These are phyloP conservation scores for Pomatostomus ruficeps DNA, from an alignment of 2,113 vertebrate genomes.

Conservation along the genomic window DNA sequence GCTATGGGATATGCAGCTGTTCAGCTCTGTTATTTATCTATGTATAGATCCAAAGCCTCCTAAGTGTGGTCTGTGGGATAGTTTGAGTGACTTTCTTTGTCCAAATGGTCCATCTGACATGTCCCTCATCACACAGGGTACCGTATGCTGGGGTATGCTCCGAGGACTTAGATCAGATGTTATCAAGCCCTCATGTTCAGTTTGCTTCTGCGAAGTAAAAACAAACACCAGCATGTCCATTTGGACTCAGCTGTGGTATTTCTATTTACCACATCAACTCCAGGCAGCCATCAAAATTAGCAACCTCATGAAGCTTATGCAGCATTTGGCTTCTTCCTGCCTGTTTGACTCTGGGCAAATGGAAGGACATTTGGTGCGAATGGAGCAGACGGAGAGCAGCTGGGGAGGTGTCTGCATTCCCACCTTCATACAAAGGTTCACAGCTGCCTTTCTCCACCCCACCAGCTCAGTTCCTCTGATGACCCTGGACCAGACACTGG, in stretches of 20 bases:
- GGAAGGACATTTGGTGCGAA: slow-evolving; percentile 30
- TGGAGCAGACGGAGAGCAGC: slow-evolving; percentile 43
- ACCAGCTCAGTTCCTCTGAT: neutral
- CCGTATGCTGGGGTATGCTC: neutral
- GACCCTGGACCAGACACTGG: neutral
- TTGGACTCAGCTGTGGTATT: slow-evolving; percentile 50
- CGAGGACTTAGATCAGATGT: neutral
- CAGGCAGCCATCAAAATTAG: slow-evolving; percentile 48
- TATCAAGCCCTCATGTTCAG: neutral
- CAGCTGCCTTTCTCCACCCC: neutral
- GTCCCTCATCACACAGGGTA: neutral
- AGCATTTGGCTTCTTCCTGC: slow-evolving; percentile 67
- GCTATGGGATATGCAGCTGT: neutral
- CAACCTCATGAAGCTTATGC: slow-evolving; percentile 46
- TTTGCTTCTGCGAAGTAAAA: slow-evolving; percentile 47
- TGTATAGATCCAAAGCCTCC: neutral
- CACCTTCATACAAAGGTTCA: slow-evolving; percentile 23
- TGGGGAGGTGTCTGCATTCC: slow-evolving; percentile 20
- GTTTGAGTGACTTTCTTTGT: neutral
- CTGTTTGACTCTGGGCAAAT: slow-evolving; percentile 67
- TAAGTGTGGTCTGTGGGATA: neutral
- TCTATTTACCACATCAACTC: slow-evolving; percentile 42
- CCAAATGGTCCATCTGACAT: slow-evolving; percentile 5
- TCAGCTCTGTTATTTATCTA: neutral
- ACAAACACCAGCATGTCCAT: slow-evolving; percentile 16